Conservation (phyloP, 2,888 invertebrate genomes). For the Drosophila mulleri region DNA sequence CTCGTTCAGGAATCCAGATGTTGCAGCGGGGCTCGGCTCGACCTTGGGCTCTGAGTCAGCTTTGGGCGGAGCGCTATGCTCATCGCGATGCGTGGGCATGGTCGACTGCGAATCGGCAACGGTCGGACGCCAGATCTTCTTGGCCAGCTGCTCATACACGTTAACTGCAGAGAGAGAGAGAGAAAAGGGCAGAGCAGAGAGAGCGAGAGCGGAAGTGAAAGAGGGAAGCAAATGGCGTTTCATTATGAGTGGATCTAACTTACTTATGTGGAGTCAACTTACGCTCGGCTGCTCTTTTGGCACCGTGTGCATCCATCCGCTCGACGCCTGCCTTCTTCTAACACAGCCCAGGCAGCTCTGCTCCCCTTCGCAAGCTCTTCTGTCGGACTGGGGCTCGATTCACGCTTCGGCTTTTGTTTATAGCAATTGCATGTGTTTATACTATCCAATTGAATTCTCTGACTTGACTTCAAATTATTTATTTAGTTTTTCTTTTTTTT, state of each 20-base stretch:
- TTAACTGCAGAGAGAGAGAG: conserved; percentile 32
- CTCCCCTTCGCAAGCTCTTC: not conserved
- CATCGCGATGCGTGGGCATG: conserved; percentile 11
- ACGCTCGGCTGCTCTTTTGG: conserved; percentile 36
- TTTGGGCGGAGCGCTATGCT: not conserved
- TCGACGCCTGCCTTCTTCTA: not conserved
- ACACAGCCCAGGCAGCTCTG: not conserved
- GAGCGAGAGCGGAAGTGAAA: not conserved
- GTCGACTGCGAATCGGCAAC: conserved; percentile 19
- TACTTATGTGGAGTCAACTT: not conserved
- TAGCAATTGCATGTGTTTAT: conserved; percentile 22
- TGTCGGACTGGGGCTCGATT: not conserved
- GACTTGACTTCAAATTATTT: conserved; percentile 4
- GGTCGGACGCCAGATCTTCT: conserved; percentile 56
- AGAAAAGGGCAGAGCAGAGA: too few relatives aligned
- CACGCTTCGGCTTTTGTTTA: conserved; percentile 22
- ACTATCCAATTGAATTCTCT: conserved; percentile 3
- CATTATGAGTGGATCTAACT: too few relatives aligned
- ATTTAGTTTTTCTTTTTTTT: conserved; percentile 1
- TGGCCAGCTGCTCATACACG: conserved; percentile 43
- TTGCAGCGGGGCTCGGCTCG: not conserved
- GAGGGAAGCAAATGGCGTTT: not conserved
- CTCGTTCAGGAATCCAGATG: conserved; percentile 52
- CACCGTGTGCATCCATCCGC: conserved; percentile 36
- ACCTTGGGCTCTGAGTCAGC: not conserved